A percentile compares a stretch with the other conserved stretches of the same genome.
These are phyloP conservation scores for Bembecia ichneumoniformis DNA, from an alignment of 2,888 invertebrate genomes.

Conservation along the genomic window DNA sequence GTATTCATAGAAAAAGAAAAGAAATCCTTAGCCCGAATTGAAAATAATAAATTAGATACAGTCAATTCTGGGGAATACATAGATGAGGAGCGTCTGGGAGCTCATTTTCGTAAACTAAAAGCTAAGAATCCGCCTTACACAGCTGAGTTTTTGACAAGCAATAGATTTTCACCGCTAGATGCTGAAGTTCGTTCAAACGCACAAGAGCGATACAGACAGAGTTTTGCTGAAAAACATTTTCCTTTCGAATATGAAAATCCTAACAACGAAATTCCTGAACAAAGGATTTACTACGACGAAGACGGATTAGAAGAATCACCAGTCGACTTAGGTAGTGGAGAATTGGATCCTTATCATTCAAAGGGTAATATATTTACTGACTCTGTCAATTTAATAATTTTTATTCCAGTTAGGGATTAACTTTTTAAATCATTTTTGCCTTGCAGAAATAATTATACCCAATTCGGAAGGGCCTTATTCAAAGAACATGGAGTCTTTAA, in stretches of 20 bases:
- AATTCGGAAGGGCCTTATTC: constrained; percentile 24
- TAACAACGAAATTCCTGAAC: constrained; percentile 59
- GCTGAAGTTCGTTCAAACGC: constrained; percentile 59
- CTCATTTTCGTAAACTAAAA: constrained; percentile 57
- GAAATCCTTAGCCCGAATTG: constrained; percentile 37
- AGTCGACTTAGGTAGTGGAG: constrained; percentile 57
- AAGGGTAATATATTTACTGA: constrained; percentile 33
- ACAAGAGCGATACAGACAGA: constrained; percentile 58
- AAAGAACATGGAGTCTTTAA: constrained; percentile 57
- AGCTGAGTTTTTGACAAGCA: constrained; percentile 55
- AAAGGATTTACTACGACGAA: constrained; percentile 71
- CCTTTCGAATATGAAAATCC: constrained; percentile 65
- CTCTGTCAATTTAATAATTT: neutral
- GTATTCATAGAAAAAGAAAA: constrained; percentile 44
- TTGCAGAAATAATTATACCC: constrained; percentile 7
- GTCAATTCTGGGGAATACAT: constrained; percentile 34
- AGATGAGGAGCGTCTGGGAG: constrained; percentile 66
- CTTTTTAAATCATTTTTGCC: neutral
- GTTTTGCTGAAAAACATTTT: constrained; percentile 58
- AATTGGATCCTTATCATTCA: constrained; percentile 39
- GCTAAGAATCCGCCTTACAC: constrained; percentile 46
- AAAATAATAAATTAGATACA: constrained; percentile 27
- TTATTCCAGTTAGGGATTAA: neutral
- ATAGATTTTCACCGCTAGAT: constrained; percentile 51
- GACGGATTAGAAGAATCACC: constrained; percentile 55